Conservation (phyloP, 2,888 invertebrate species). For the Exocentrus adspersus region DNA sequence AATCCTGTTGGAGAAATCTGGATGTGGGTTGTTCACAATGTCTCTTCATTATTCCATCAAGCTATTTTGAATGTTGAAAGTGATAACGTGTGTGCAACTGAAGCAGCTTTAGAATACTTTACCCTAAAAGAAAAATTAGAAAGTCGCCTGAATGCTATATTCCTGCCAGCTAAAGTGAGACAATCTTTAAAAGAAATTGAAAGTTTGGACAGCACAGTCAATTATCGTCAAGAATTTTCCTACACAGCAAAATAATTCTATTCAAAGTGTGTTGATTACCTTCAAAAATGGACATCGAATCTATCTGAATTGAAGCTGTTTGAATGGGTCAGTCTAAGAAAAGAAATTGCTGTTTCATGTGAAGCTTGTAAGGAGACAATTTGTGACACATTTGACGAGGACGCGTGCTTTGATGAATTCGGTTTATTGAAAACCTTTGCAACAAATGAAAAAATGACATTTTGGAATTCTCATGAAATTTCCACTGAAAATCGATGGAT, state of each 20-base stretch:
- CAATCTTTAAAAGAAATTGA: constrained; percentile 18
- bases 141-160: constrained; percentile 20
- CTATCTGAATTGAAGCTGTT: constrained; percentile 13
- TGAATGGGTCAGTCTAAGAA: constrained; percentile 21
- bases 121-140: constrained; percentile 5
- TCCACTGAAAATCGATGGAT: constrained; percentile 1
- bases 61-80: constrained; percentile 21
- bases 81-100: constrained; percentile 21
- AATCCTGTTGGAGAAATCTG: constrained; percentile 20
- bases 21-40: constrained; percentile 30
- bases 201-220: constrained; percentile 17
- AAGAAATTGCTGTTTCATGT: neutral
- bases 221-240: constrained; percentile 18
- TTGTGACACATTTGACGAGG: neutral
- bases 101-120: constrained; percentile 7
- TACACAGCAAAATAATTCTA: constrained; percentile 10
- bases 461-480: neutral
- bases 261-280: constrained; percentile 13
- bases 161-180: constrained; percentile 24
- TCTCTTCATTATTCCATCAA: constrained; percentile 22
- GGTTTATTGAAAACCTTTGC: neutral
- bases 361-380: neutral
- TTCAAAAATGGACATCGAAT: constrained; percentile 15
- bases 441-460: neutral
- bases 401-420: neutral